Base-by-base conservation (phyloP, 2,888 invertebrate genomes). In the Phortica okadai region DNA sequence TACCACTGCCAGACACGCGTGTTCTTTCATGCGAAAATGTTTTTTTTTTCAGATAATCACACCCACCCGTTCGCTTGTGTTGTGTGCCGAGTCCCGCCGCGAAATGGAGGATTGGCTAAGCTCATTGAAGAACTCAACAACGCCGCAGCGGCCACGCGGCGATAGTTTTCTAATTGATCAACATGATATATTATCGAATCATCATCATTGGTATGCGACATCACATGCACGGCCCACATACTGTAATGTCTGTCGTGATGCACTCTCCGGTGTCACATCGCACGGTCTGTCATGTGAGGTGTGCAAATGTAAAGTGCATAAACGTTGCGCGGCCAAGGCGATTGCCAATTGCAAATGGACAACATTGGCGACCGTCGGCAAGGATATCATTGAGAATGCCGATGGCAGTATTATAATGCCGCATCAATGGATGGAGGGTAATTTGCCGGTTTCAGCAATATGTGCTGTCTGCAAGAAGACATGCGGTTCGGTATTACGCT, bases 391-490 rank as follows among this genome's bases (percentile, higher is more conserved):
- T 73, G 98, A 98, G 89, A 97, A 98, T 86, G 93, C 95, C 80
- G 97, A 98, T 90, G 97, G 98, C 92, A 96, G 94, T 90, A 96
- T 97, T 87, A 95, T 95, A 82, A 98, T 98, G 97, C 98, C 98
- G 14, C 99, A 99, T 92, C 99, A 99, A 90, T 99, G 99, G 99
- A 94, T 99, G 93, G 98, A 98, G 91, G 98, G 99, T 59, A 99
- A 99, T 92, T 93, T 99, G 82, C 98, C 98, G 4, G 98, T 98
- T 76, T 97, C 98, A 76, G 96, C 98, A 78, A 96, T 97, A 91
- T 99, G 99, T 92, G 94, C 94, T 81, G 94, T 97, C 79, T 99
- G 99, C 92, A 98, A 98, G 90, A 97, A 97, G 92, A 98, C 97
- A 8, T 99, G 99, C 92, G 99, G 99, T 77, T 98, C 98, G 77